phyloP scores from a whole-genome alignment of 2,113 vertebrate genomes.

The Ptilonorhynchus violaceus region DNA sequence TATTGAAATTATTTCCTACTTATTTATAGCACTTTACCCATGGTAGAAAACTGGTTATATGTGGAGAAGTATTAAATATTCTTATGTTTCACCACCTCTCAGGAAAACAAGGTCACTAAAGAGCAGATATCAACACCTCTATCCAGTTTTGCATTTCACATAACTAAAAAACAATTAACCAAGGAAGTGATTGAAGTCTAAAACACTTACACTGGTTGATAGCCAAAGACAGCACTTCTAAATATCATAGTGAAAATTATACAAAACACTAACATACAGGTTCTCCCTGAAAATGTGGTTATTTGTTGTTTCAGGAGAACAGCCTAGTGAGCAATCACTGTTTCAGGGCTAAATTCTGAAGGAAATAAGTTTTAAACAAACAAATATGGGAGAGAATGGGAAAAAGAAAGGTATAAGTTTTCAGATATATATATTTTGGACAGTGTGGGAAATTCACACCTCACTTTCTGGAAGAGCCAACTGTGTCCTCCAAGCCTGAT shows the following conservation, averaged over 20 bases:
- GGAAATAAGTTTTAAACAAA: neutral
- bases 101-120: neutral
- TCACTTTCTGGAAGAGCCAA: neutral
- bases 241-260: neutral
- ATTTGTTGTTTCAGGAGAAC: neutral
- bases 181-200: neutral
- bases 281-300: neutral
- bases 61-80: neutral
- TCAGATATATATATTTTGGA: neutral
- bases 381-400: neutral
- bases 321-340: fast-evolving
- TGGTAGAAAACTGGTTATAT: neutral
- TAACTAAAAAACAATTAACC: neutral
- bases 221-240: neutral
- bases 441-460: neutral
- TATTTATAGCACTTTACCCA: neutral
- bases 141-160: neutral
- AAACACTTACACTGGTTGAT: neutral
- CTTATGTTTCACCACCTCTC: neutral
- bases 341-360: neutral
- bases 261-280: neutral
- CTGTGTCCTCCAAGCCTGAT: neutral
- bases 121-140: neutral
- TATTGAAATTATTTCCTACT: neutral
- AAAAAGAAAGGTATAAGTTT: neutral